Percentiles rank a stretch among this genome's conserved stretches.
Evolutionary conservation across 53 echinoderm and acorn worm genomes (phyloP).

Genomic region (Mesocentrotus franciscanus): DNA sequence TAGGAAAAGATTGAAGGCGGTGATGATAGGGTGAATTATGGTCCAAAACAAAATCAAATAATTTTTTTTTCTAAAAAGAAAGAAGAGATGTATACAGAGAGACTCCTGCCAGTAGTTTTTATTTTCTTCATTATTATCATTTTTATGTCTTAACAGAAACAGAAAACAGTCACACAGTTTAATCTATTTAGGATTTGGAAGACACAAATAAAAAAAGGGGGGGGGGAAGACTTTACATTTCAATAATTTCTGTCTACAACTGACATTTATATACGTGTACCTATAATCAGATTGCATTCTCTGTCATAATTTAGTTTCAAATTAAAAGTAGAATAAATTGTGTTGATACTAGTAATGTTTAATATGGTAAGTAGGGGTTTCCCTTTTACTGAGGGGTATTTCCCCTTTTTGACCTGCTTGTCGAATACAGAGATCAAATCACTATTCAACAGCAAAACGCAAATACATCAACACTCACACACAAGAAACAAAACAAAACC

Average conservation of each 20-base stretch:
- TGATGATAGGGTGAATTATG: not conserved
- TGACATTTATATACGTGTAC: not conserved
- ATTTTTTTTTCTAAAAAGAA: not conserved
- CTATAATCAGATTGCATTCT: not conserved
- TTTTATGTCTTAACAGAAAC: not conserved
- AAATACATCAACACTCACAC: slow-evolving; percentile 15
- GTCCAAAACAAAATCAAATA: not conserved
- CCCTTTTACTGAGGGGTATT: not conserved
- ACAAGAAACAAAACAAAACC: not conserved
- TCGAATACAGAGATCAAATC: not conserved
- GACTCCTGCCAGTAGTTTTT: not conserved
- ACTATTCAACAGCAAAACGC: not conserved
- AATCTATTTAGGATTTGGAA: no score
- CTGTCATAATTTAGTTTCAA: not conserved
- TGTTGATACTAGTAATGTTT: not conserved
- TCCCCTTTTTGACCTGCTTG: not conserved
- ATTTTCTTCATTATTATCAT: not conserved
- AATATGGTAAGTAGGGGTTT: not conserved
- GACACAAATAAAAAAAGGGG: no score
- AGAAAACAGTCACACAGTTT: not conserved
- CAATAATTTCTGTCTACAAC: not conserved
- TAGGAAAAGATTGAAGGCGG: not conserved
- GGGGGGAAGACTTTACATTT: no score
- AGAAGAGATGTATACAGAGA: not conserved
- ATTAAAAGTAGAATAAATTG: not conserved